Conservation (phyloP, 92 coral and sea anemone genomes). For the Meandrina meandrites region DNA sequence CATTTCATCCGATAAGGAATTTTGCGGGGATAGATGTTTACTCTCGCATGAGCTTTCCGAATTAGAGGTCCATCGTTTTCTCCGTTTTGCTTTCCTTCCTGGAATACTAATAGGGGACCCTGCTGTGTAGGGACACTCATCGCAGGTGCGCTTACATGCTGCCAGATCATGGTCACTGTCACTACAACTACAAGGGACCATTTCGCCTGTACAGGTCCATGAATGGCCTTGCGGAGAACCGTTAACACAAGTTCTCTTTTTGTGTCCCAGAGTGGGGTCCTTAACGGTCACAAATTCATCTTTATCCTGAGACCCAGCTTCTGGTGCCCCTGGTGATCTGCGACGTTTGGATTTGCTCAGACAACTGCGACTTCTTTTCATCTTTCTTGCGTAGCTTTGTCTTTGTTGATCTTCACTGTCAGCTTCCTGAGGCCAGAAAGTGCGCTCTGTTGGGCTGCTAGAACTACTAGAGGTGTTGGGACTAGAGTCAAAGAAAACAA, state of each 20-base stretch:
- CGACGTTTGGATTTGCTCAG: slow-evolving; percentile 64
- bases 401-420: slow-evolving; percentile 57
- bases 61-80: slow-evolving; percentile 36
- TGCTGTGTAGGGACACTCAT: slow-evolving; percentile 10
- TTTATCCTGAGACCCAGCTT: not conserved
- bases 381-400: slow-evolving; percentile 42
- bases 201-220: not conserved
- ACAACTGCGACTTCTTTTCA: slow-evolving; percentile 58
- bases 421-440: slow-evolving; percentile 46
- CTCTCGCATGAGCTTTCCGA: slow-evolving; percentile 31
- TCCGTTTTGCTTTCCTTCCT: slow-evolving; percentile 37
- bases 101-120: slow-evolving; percentile 32
- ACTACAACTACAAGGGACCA: slow-evolving; percentile 23
- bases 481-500: slow-evolving; percentile 32
- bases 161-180: slow-evolving; percentile 30
- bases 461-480: slow-evolving; percentile 89
- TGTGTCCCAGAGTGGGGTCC: not conserved
- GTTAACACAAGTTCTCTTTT: not conserved
- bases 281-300: not conserved
- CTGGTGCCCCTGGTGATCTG: slow-evolving; percentile 23
- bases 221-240: slow-evolving; percentile 3
- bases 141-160: not conserved
- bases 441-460: slow-evolving; percentile 73
- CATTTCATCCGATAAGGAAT: slow-evolving; percentile 37
- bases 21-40: slow-evolving; percentile 4